Base-by-base conservation (phyloP, 2,113 vertebrate genomes). In the Pterophyllum scalare region DNA sequence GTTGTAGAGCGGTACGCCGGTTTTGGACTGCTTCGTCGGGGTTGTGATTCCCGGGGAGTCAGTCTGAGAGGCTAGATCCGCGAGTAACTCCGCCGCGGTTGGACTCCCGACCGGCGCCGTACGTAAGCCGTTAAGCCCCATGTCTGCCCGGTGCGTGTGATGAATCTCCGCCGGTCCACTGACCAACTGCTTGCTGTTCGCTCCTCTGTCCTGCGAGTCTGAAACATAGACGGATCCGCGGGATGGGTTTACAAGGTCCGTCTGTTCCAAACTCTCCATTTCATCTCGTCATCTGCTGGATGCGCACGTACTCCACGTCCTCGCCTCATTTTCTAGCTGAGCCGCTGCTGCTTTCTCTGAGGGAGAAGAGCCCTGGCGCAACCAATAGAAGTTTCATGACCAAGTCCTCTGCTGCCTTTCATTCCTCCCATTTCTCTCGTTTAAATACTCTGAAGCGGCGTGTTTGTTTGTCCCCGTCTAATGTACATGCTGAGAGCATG, bases 291-390 rank as follows among this genome's bases (percentile, higher is more conserved):
- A 84, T 91, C 86, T 79, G 91, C 92, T 89, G 90, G 85, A 85
- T 90, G 91, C 91, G 92, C 95, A 95, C 94, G 95, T 94, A 95
- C 93, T 91, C 89, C 95, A 96, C 93, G 95, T 95, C 94, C 95
- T 91, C 92, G 85, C 93, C 80, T 95, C 95, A 96, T 96, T 89
- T 96, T 96, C 90, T 89, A 84, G 77, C 84, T 26, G 82, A 90
- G 88, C 87, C 62, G 75, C 90, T 75, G 91, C 77, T 86, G 59
- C 59, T 75, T 83, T 87, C 88, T 85, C 76, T 85, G 81, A 82
- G 33, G 79, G 60, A 88, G 43, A 91, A 76, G 87, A 88, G 81
- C 81, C 76, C 52, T 80, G 75, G 20, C 75, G 77, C 56, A 40
- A 40, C 19, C 40, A 40, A 67, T 35, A 17, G 11, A 93, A 96